Evolutionary conservation across 2,113 vertebrate species (phyloP).

Genomic region (Plestiodon gilberti): DNA sequence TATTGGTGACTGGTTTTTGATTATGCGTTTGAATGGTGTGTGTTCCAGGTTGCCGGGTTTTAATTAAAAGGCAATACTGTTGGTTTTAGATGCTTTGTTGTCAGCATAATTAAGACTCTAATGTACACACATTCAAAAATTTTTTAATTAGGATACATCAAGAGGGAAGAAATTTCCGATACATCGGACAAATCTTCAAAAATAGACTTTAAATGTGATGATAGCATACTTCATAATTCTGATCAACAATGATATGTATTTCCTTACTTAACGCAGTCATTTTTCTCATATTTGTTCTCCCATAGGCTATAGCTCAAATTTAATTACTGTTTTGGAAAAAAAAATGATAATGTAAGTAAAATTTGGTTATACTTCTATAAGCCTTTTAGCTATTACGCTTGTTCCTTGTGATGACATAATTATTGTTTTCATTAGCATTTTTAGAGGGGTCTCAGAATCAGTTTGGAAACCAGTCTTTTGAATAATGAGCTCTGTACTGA

Average conservation of each 20-base stretch:
- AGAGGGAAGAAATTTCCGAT: background rate
- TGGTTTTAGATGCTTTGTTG: constrained; percentile 62
- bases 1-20: constrained; percentile 89
- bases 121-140: constrained; percentile 39
- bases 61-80: constrained; percentile 79
- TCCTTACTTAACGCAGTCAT: constrained; percentile 2
- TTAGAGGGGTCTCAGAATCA: background rate
- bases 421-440: background rate
- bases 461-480: background rate
- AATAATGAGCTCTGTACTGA: background rate
- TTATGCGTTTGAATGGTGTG: constrained; percentile 81
- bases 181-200: constrained; percentile 18
- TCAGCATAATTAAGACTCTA: constrained; percentile 56
- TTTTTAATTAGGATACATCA: constrained; percentile 9
- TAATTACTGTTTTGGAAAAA: background rate
- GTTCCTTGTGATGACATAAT: background rate
- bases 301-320: background rate
- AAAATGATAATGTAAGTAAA: background rate
- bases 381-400: background rate
- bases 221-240: background rate
- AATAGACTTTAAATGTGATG: constrained; percentile 32
- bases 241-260: background rate
- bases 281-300: fast-evolving
- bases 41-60: constrained; percentile 78
- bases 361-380: background rate